Evolutionary conservation across 2,888 invertebrate species (phyloP).

Genomic region (Drosophila paramelanica): DNA sequence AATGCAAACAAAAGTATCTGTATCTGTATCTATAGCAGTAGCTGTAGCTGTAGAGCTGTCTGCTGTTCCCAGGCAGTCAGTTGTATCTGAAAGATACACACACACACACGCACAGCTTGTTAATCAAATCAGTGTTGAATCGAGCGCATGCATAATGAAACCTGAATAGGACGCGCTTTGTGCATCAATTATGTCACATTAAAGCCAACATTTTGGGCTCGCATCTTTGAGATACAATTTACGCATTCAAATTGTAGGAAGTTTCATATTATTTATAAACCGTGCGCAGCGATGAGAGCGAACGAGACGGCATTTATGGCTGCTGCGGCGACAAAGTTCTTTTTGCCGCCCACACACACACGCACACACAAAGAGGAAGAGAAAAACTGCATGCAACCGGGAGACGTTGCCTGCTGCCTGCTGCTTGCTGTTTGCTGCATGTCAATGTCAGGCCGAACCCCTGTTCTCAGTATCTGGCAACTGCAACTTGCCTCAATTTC

Average conservation of each 20-base stretch:
- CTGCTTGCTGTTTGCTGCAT: constrained; percentile 44
- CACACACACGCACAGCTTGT: constrained; percentile 32
- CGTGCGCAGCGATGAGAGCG: not conserved
- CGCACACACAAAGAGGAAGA: not conserved
- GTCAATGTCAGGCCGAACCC: constrained; percentile 65
- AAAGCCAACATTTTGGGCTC: constrained; percentile 47
- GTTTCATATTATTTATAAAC: constrained; percentile 65
- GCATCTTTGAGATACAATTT: constrained; percentile 68
- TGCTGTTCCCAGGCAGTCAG: constrained; percentile 23
- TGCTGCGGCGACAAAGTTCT: constrained; percentile 30
- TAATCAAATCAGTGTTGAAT: constrained; percentile 64
- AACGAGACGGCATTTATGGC: not conserved
- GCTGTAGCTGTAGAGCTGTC: not conserved
- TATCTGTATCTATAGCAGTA: not conserved
- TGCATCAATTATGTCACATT: constrained; percentile 77
- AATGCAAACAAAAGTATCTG: constrained; percentile 35
- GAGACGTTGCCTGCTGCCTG: constrained; percentile 23
- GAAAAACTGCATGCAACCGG: constrained; percentile 18
- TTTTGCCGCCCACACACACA: constrained; percentile 46
- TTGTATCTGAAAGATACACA: constrained; percentile 29
- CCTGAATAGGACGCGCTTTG: constrained; percentile 61
- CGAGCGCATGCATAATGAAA: constrained; percentile 54
- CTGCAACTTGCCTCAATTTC: constrained; percentile 58
- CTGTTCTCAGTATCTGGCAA: constrained; percentile 34
- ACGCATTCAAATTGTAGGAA: constrained; percentile 72